phyloP scores from a whole-genome alignment of 2,797 vertebrate genomes.

The Distichodus sexfasciatus region DNA sequence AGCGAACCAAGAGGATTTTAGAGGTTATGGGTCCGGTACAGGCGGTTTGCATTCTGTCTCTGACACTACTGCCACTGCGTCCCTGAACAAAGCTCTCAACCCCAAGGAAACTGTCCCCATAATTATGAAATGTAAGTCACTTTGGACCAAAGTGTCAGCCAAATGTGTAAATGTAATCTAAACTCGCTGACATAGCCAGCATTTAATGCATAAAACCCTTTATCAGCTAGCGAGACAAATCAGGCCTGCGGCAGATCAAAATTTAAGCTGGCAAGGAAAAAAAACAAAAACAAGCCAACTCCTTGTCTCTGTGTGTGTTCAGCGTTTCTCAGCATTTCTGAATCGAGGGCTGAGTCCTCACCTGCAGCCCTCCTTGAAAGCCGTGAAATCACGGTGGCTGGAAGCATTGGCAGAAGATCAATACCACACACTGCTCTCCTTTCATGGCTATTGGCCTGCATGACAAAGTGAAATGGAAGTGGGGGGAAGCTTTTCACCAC shows the following conservation, averaged over 20 bases:
- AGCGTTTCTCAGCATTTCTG: slow-evolving; percentile 20
- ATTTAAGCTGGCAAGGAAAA: slow-evolving; percentile 8
- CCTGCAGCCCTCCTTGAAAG: slow-evolving; percentile 48
- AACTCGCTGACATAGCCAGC: background rate
- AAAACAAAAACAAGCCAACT: slow-evolving; percentile 1
- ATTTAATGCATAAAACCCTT: background rate
- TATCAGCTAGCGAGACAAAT: background rate
- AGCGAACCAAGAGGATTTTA: too few relatives aligned
- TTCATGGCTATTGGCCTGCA: slow-evolving; percentile 62
- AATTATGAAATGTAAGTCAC: too few relatives aligned
- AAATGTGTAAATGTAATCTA: too few relatives aligned
- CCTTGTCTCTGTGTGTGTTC: slow-evolving; percentile 6
- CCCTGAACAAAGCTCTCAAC: too few relatives aligned
- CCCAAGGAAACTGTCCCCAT: too few relatives aligned
- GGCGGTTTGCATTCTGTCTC: too few relatives aligned
- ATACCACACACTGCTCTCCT: slow-evolving; percentile 67
- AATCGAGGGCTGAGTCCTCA: slow-evolving; percentile 28
- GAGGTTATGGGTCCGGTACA: too few relatives aligned
- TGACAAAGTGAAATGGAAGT: slow-evolving; percentile 69
- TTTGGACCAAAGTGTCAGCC: too few relatives aligned
- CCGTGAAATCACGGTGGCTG: slow-evolving; percentile 61
- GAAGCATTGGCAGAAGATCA: slow-evolving; percentile 69
- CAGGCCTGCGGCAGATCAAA: slow-evolving; percentile 14
- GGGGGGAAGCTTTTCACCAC: slow-evolving; percentile 51
- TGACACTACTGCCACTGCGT: too few relatives aligned